A percentile compares a stretch with the other conserved stretches of the same genome.
phyloP scores from a whole-genome alignment of 2,888 invertebrate genomes.

The Melanchra persicariae region DNA sequence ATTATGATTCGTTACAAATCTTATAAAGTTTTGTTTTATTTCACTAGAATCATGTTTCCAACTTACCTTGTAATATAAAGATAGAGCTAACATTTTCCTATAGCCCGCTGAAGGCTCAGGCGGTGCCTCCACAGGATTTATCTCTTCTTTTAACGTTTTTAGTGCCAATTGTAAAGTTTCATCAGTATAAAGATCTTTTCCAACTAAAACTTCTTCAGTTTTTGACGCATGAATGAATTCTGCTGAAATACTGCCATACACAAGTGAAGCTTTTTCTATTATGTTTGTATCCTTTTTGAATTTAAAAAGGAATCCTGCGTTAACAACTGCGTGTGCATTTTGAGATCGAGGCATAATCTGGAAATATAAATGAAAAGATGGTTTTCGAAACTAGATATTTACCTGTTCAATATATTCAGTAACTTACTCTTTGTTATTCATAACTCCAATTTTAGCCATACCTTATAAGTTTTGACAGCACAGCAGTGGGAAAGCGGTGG shows the following conservation, averaged over 20 bases:
- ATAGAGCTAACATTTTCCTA: conserved; percentile 91
- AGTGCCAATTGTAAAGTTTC: conserved; percentile 82
- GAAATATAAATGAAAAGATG: background rate
- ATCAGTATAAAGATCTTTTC: conserved; percentile 82
- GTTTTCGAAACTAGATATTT: background rate
- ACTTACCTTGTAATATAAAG: conserved; percentile 91
- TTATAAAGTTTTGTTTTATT: background rate
- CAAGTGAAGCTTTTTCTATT: conserved; percentile 88
- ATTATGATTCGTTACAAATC: background rate
- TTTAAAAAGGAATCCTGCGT: conserved; percentile 93
- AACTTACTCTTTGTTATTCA: too few relatives aligned
- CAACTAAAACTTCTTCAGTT: conserved; percentile 88
- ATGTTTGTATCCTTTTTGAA: conserved; percentile 80
- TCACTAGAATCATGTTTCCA: too few relatives aligned
- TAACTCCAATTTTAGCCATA: conserved; percentile 35
- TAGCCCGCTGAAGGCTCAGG: conserved; percentile 91
- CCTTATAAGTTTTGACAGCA: conserved; percentile 75
- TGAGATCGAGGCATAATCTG: conserved; percentile 94
- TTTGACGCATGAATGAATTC: conserved; percentile 85
- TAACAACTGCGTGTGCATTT: conserved; percentile 94
- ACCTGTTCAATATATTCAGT: background rate
- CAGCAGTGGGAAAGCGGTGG: conserved; percentile 73
- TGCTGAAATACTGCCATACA: conserved; percentile 91
- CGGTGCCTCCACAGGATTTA: conserved; percentile 75
- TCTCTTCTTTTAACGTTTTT: conserved; percentile 71